Evolutionary conservation across 2,888 invertebrate genomes (phyloP).

Genomic region (Cecidostiba fungosa): DNA sequence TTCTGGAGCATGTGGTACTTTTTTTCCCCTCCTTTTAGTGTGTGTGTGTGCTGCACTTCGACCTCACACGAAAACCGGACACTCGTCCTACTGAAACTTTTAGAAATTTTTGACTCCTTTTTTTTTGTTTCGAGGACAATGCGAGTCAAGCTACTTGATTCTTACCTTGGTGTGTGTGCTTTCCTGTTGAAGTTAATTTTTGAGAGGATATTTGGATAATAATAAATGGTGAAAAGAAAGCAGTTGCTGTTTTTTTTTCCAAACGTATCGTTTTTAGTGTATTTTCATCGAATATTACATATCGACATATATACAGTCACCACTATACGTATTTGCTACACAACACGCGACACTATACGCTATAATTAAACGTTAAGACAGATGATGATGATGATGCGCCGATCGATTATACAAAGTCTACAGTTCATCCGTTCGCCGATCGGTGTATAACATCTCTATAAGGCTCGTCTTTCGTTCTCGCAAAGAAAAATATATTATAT

Average conservation of each 20-base stretch:
- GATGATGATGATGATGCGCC: neutral
- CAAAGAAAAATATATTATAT: constrained; percentile 51
- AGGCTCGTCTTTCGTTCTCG: constrained; percentile 52
- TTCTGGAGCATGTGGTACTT: constrained; percentile 44
- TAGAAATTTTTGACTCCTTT: constrained; percentile 10
- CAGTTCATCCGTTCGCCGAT: constrained; percentile 27
- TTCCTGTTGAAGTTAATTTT: neutral
- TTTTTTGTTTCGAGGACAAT: constrained; percentile 23
- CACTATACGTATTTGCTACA: constrained; percentile 72
- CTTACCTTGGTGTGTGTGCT: neutral
- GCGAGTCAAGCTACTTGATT: neutral
- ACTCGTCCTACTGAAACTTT: neutral
- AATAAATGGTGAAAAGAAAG: neutral
- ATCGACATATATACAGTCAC: constrained; percentile 80
- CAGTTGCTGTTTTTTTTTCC: constrained; percentile 57
- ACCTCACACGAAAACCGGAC: constrained; percentile 1
- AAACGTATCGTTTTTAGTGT: constrained; percentile 70
- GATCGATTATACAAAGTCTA: constrained; percentile 48
- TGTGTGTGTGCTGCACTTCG: too few species aligned
- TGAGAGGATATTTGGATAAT: neutral
- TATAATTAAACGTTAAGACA: constrained; percentile 63
- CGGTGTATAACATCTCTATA: neutral
- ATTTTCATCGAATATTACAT: constrained; percentile 78
- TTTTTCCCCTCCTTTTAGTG: neutral
- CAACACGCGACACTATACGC: constrained; percentile 72